Evolutionary conservation across 2,888 invertebrate species (phyloP), one percentile per base, ranked within the genome.

Genomic region (Drosophila seclusa): DNA sequence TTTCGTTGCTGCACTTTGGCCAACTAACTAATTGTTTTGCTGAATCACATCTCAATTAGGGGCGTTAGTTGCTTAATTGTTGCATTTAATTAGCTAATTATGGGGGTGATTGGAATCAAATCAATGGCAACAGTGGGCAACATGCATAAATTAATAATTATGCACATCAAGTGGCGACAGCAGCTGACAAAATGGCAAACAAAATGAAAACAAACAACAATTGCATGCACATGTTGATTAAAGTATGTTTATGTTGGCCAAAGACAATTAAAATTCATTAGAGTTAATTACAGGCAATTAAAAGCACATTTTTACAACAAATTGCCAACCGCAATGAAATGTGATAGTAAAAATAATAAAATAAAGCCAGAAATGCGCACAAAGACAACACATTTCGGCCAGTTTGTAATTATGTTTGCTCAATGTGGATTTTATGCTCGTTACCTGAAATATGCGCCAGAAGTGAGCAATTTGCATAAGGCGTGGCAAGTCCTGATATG

Each of bases 241-340:
- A 88, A 88, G 78, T 69, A 68, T 71, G 67, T 71, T 80, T 69
- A 50, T 65, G 66, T 68, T 40, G 63, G 50, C 48, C 38, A 34
- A 68, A 58, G 64, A 80, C 80, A 89, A 87, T 86, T 87, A 61
- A 81, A 76, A 87, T 82, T 82, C 82, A 84, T 87, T 84, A 76
- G 83, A 82, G 64, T 78, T 87, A 83, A 87, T 89, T 87, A 83
- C 71, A 49, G 74, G 62, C 75, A 87, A 87, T 87, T 89, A 85
- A 87, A 78, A 70, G 73, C 76, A 81, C 70, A 89, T 89, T 87
- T 87, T 81, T 75, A 85, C 81, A 75, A 73, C 86, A 80, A 87
- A 87, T 89, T 89, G 73, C 62, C 68, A 71, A 36, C 57, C 75
- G 64, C 29, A 57, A 18, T 31, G 52, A 38, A 60, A 54, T 50